Base-by-base conservation (phyloP, 2,888 invertebrate genomes). In the Cantharis lateralis region DNA sequence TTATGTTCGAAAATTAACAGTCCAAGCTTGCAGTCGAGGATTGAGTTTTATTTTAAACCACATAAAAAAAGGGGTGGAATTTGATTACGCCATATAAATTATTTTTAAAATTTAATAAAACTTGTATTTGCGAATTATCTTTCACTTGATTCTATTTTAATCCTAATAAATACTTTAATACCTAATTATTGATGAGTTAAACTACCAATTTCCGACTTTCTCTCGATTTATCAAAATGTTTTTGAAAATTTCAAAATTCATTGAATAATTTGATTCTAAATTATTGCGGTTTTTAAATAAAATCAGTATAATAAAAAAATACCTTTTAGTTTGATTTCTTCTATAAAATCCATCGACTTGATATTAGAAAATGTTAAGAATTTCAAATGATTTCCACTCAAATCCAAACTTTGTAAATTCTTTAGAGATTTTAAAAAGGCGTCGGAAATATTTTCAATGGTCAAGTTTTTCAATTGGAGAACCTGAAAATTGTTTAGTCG, bases 401-500 rank as follows among this genome's bases (percentile, higher is more conserved):
- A 77, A 79, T 83, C 83, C 66, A 84, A 77, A 1, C 80, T 72
- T 61, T 80, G 72, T 32, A 84, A 68, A 11, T 79, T 74, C 32
- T 75, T 77, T 72, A 83, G 69, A 10, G 79, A 72, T 4, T 72
- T 62, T 18, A 82, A 79, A 13, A 83, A 75, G 16, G 79, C 79
- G 15, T 79, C 79, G 18, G 81, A 77, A 15, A 84, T 76, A 13
- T 78, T 75, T 48, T 78, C 79, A 15, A 83, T 76, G 1, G 79
- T 76, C 18, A 82, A 74, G 76, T 83, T 80, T 28, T 78, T 80
- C 15, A 84, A 80, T 62, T 72, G 75, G 66, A 84, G 69, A 9
- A 79, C 73, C 84, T 84, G 10, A 16, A 75, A 72, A 68, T 68
- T 62, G 20, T 68, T 24, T 69, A 64, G 28, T 20, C 10, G 1